Evolutionary conservation across 2,888 invertebrate genomes (phyloP).

Genomic region (Mesochorus sp.): DNA sequence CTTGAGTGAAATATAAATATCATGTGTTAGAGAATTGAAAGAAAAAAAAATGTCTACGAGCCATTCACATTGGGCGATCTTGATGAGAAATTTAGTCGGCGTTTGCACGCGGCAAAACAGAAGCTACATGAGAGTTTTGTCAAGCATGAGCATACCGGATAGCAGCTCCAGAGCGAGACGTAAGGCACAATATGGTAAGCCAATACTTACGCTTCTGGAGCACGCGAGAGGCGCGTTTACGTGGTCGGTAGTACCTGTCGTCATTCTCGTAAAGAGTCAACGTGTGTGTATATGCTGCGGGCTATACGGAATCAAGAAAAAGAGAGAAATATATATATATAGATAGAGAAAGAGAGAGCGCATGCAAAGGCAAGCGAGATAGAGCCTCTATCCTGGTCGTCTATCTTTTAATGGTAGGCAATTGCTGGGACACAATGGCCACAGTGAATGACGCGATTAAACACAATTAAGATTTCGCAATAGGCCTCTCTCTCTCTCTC

Average conservation of each 20-base stretch:
- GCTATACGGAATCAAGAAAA: constrained; percentile 20
- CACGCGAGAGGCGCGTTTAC: constrained; percentile 76
- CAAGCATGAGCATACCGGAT: constrained; percentile 11
- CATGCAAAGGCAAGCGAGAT: background rate
- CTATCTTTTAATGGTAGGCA: constrained; percentile 65
- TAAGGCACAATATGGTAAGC: constrained; percentile 67
- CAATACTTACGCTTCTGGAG: constrained; percentile 71
- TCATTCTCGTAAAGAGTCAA: constrained; percentile 71
- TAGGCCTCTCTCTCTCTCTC: constrained; percentile 24
- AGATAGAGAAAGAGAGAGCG: background rate
- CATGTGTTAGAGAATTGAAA: background rate
- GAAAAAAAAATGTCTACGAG: constrained; percentile 13
- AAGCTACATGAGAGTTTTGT: constrained; percentile 36
- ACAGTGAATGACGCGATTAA: constrained; percentile 72
- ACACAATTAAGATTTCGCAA: constrained; percentile 73
- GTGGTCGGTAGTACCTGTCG: constrained; percentile 74
- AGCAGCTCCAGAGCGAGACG: constrained; percentile 63
- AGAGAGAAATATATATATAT: too few species aligned
- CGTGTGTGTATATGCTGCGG: constrained; percentile 4
- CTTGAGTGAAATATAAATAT: constrained; percentile 15
- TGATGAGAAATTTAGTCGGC: constrained; percentile 31
- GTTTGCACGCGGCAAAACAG: constrained; percentile 34
- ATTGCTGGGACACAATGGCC: constrained; percentile 71
- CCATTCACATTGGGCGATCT: constrained; percentile 27
- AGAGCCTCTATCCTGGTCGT: constrained; percentile 41